A percentile compares a stretch with the other conserved stretches of the same genome.
Evolutionary conservation across 2,797 vertebrate genomes (phyloP).

Genomic region (Trachurus trachurus): DNA sequence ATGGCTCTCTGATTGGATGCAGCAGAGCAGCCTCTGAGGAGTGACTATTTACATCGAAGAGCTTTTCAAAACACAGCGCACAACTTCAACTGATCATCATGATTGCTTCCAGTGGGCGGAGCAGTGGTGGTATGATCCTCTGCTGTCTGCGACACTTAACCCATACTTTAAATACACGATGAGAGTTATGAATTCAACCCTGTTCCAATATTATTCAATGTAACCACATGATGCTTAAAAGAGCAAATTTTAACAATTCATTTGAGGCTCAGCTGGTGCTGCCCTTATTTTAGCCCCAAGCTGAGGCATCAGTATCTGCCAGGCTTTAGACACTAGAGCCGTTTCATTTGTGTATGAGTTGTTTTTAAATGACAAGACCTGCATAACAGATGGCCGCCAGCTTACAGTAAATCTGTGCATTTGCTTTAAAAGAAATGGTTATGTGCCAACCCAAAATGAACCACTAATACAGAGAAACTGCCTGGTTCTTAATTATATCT

Average conservation of each 20-base stretch:
- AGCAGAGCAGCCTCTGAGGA: constrained; percentile 62
- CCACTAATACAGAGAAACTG: constrained; percentile 24
- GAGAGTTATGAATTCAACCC: constrained; percentile 8
- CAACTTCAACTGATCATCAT: constrained; percentile 56
- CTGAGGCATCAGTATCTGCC: constrained; percentile 50
- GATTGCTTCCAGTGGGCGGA: constrained; percentile 26
- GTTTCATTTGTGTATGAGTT: constrained; percentile 52
- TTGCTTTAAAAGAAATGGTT: constrained; percentile 61
- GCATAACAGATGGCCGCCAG: constrained; percentile 62
- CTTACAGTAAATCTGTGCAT: constrained; percentile 56
- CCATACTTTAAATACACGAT: not conserved
- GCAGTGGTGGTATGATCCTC: constrained; percentile 4
- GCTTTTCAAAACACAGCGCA: constrained; percentile 59
- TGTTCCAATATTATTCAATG: constrained; percentile 13
- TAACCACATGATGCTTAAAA: constrained; percentile 32
- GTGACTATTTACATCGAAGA: constrained; percentile 69
- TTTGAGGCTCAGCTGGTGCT: constrained; percentile 48
- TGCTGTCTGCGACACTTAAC: constrained; percentile 4
- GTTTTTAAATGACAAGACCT: constrained; percentile 45
- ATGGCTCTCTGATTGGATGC: constrained; percentile 73
- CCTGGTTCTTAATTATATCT: constrained; percentile 35
- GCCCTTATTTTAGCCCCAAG: constrained; percentile 47
- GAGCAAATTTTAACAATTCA: constrained; percentile 39
- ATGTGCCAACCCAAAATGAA: constrained; percentile 34
- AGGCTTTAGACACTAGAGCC: constrained; percentile 40